phyloP scores from a whole-genome alignment of 1,140 invertebrate species.

The Xylocopa sonorina region DNA sequence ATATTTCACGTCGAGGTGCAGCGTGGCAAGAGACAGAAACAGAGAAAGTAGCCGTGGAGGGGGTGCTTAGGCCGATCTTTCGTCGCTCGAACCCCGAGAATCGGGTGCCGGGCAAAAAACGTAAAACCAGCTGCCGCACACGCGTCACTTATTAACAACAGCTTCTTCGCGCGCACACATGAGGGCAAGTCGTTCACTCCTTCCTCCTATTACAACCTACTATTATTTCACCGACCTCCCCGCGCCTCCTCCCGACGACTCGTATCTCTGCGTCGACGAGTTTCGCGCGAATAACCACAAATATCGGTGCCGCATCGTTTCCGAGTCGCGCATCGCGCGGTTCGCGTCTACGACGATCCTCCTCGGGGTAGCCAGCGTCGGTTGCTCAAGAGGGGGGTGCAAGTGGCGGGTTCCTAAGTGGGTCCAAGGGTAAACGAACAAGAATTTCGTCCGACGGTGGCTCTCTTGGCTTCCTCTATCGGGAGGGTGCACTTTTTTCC shows the following conservation, averaged over 20 bases:
- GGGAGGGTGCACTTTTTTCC: too few relatives aligned
- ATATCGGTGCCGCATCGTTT: not conserved
- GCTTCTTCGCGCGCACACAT: conserved; percentile 69
- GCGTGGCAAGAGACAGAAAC: conserved; percentile 23
- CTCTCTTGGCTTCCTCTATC: too few relatives aligned
- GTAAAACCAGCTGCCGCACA: conserved; percentile 76
- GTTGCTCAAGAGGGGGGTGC: not conserved
- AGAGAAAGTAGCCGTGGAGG: conserved; percentile 1
- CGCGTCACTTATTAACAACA: conserved; percentile 77
- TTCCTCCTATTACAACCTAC: conserved; percentile 60
- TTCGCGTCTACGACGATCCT: not conserved
- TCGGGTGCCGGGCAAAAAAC: conserved; percentile 69
- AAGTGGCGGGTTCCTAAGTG: not conserved
- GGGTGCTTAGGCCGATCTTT: conserved; percentile 61
- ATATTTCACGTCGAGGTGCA: conserved; percentile 20
- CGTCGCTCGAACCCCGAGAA: conserved; percentile 69
- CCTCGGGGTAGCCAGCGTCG: not conserved
- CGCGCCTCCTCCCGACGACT: not conserved
- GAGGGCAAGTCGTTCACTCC: conserved; percentile 58
- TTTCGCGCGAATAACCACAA: conserved; percentile 5
- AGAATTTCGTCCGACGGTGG: too few relatives aligned
- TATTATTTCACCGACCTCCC: conserved; percentile 55
- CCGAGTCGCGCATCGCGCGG: not conserved
- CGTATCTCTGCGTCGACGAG: not conserved
- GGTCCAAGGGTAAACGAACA: not conserved